Conservation (phyloP, 2,797 vertebrate genomes). For the Cirrhinus molitorella region DNA sequence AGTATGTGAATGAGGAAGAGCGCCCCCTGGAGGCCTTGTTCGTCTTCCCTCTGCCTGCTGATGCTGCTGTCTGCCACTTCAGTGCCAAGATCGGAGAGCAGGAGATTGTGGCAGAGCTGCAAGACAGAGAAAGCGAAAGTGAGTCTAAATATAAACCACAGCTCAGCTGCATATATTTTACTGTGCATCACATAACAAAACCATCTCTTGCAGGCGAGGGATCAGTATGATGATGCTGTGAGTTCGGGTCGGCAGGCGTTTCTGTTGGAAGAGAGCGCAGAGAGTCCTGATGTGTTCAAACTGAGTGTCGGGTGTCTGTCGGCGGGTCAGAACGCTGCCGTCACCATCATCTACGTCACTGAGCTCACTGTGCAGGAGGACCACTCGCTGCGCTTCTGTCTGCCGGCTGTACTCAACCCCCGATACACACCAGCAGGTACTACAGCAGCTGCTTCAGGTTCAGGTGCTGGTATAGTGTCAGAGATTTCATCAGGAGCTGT, state of each 20-base stretch:
- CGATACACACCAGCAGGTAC: conserved; percentile 50
- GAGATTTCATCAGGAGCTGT: conserved; percentile 71
- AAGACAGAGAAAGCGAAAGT: too few relatives aligned
- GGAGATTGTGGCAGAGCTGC: conserved; percentile 35
- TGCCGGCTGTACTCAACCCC: conserved; percentile 85
- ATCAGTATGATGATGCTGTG: conserved; percentile 47
- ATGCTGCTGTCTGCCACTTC: conserved; percentile 74
- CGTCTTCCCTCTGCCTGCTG: conserved; percentile 80
- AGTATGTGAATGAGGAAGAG: conserved; percentile 41
- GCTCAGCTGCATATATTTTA: too few relatives aligned
- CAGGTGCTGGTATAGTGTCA: conserved; percentile 51
- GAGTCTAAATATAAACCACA: too few relatives aligned
- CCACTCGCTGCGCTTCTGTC: conserved; percentile 79
- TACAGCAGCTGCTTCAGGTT: conserved; percentile 53
- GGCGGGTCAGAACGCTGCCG: conserved; percentile 76
- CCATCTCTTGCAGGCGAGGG: conserved; percentile 65
- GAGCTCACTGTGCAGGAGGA: conserved; percentile 83
- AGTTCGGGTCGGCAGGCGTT: conserved; percentile 61
- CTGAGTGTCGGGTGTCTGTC: conserved; percentile 79
- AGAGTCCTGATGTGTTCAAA: conserved; percentile 79
- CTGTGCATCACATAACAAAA: neutral
- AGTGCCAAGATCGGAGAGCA: conserved; percentile 80
- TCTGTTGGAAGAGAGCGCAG: conserved; percentile 79
- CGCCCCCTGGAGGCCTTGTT: conserved; percentile 81
- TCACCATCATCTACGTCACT: conserved; percentile 82